Conservation (phyloP, 2,888 invertebrate genomes). For the Romanomermis culicivorax region DNA sequence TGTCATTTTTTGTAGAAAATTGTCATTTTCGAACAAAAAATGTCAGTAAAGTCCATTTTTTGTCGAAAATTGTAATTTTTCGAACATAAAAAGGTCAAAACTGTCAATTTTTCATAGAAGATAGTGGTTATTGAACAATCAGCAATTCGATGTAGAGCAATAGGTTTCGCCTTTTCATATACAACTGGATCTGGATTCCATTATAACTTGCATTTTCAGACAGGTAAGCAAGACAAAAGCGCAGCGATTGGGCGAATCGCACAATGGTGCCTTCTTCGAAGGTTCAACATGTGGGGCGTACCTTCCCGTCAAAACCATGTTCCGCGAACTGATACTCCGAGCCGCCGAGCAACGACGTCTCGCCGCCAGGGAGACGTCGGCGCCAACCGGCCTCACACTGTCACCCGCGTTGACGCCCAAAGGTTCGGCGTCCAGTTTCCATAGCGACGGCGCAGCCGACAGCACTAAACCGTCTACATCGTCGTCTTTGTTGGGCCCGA, state of each 20-base stretch:
- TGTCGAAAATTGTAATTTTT: no score
- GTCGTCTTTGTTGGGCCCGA: no score
- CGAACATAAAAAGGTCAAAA: no score
- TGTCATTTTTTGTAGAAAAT: no score
- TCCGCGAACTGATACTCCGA: slow-evolving; percentile 11
- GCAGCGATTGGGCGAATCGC: slow-evolving; percentile 16
- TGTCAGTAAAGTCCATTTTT: no score
- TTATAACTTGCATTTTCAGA: slow-evolving; percentile 11
- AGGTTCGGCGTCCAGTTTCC: neutral
- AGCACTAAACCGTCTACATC: no score
- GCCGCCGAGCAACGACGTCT: neutral
- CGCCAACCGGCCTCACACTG: neutral
- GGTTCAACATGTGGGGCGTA: slow-evolving; percentile 18
- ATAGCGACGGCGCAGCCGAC: no score
- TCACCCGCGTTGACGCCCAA: neutral
- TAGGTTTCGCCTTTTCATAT: neutral
- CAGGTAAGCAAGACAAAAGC: slow-evolving; percentile 21
- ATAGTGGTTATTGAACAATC: no score
- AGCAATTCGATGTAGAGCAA: no score
- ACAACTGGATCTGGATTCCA: neutral
- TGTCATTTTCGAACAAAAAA: no score
- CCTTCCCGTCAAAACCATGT: slow-evolving; percentile 15
- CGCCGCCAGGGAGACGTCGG: neutral
- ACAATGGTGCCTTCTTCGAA: slow-evolving; percentile 18
- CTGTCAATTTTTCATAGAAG: no score